Evolutionary conservation across 2,797 vertebrate species (phyloP).

Genomic region (Tenualosa ilisha): DNA sequence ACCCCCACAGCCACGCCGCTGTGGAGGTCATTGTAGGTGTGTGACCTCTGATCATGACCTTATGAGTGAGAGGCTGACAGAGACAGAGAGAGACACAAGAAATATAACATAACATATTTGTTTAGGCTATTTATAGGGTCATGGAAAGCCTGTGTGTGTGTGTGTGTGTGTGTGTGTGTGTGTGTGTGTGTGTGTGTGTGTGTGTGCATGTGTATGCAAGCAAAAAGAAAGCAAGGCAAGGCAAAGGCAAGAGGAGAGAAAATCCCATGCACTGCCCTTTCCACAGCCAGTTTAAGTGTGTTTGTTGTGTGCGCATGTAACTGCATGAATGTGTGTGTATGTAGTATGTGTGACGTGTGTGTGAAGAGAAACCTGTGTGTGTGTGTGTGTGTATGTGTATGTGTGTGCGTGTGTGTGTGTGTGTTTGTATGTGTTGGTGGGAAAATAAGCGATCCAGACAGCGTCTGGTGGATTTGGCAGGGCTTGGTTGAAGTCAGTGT

Average conservation of each 20-base stretch:
- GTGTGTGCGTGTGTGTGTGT: not conserved
- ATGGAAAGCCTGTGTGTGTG: not conserved
- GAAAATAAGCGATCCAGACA: no score
- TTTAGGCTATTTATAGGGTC: not conserved
- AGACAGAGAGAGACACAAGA: not conserved
- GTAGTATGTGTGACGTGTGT: no score
- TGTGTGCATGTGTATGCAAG: not conserved
- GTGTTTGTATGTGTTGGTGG: not conserved
- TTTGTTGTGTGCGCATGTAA: no score
- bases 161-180: not conserved
- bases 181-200: not conserved
- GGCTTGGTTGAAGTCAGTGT: no score
- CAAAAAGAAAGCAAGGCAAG: not conserved
- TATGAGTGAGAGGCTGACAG: not conserved
- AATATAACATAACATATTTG: not conserved
- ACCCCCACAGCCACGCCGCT: constrained; percentile 87
- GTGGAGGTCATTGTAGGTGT: constrained; percentile 96
- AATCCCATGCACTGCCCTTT: not conserved
- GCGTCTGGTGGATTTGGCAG: no score
- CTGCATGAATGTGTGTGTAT: no score
- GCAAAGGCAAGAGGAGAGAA: not conserved
- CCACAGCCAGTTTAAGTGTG: no score
- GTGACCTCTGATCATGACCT: constrained; percentile 43
- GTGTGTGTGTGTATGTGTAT: not conserved
- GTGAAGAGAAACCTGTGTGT: no score